These are phyloP conservation scores for Oreochromis tanganicae DNA, from an alignment of 2,113 vertebrate species.

Conservation along the genomic window DNA sequence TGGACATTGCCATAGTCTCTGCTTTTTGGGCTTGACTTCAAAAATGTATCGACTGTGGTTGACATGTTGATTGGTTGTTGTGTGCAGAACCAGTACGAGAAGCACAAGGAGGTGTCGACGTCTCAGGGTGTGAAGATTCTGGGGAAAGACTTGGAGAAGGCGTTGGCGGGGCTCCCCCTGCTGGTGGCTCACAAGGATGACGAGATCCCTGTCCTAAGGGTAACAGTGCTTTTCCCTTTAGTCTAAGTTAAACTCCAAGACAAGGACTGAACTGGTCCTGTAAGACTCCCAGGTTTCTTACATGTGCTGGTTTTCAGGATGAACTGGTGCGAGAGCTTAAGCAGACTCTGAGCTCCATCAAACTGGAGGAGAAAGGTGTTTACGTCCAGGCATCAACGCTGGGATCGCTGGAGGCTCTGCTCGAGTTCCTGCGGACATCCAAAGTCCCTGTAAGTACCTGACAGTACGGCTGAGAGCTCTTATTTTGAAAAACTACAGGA, in stretches of 20 bases:
- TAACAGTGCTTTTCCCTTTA: conserved; percentile 42
- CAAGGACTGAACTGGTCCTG: neutral
- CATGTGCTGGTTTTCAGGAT: conserved; percentile 72
- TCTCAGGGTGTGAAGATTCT: conserved; percentile 97
- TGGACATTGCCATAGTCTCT: neutral
- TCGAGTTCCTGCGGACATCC: conserved; percentile 91
- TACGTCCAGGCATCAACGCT: conserved; percentile 97
- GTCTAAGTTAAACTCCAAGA: neutral
- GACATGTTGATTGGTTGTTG: neutral
- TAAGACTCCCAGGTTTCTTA: neutral
- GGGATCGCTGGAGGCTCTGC: conserved; percentile 93
- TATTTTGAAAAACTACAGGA: neutral
- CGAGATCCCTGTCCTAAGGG: conserved; percentile 91
- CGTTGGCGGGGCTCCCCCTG: conserved; percentile 89
- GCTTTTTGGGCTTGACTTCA: neutral
- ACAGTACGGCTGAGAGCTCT: neutral
- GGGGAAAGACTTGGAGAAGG: conserved; percentile 95
- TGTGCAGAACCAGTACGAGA: conserved; percentile 90
- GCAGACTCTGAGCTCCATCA: conserved; percentile 94
- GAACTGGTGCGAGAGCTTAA: conserved; percentile 92
- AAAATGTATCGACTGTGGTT: neutral
- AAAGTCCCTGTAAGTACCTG: conserved; percentile 54
- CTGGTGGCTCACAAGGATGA: conserved; percentile 92
- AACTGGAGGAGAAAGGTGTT: conserved; percentile 96
- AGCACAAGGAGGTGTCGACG: conserved; percentile 92